phyloP scores from a whole-genome alignment of 1,140 invertebrate species.

The Zaprionus inermis region DNA sequence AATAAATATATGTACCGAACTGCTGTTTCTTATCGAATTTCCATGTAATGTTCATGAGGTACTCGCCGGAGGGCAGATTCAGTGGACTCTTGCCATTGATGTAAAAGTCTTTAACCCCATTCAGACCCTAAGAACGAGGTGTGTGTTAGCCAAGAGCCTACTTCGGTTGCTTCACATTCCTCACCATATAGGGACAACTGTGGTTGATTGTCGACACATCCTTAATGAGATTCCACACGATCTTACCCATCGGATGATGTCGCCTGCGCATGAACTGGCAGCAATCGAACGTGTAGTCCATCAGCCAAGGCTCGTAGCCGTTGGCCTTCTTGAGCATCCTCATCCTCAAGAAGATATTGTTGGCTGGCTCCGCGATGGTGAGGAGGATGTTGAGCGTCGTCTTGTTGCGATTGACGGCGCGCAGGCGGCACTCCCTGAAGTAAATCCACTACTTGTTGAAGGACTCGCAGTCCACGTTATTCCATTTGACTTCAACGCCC shows the following conservation, averaged over 20 bases:
- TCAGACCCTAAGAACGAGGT: slow-evolving; percentile 30
- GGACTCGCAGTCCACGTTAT: slow-evolving; percentile 15
- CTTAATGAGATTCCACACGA: slow-evolving; percentile 36
- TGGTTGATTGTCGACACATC: slow-evolving; percentile 58
- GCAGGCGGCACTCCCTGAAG: slow-evolving; percentile 37
- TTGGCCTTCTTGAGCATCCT: slow-evolving; percentile 45
- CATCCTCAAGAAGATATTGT: slow-evolving; percentile 22
- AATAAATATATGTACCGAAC: slow-evolving; percentile 45
- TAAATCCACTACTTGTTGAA: slow-evolving; percentile 32
- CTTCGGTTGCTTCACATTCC: neutral
- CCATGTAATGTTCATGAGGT: slow-evolving; percentile 42
- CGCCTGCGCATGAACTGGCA: slow-evolving; percentile 39
- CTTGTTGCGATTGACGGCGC: slow-evolving; percentile 33
- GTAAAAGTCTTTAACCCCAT: slow-evolving; percentile 44
- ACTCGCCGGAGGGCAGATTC: slow-evolving; percentile 36
- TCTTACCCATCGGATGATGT: slow-evolving; percentile 39
- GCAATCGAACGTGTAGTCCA: slow-evolving; percentile 43
- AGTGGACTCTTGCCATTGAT: neutral
- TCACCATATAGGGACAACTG: slow-evolving; percentile 53
- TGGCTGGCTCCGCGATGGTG: slow-evolving; percentile 31
- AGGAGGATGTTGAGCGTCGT: slow-evolving; percentile 25
- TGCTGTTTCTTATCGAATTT: slow-evolving; percentile 28
- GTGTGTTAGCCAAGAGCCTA: neutral
- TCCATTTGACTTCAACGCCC: slow-evolving; percentile 7
- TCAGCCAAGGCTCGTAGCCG: slow-evolving; percentile 58